A percentile compares a stretch with the other conserved stretches of the same genome.
phyloP scores from a whole-genome alignment of 2,113 vertebrate genomes.

The Chroicocephalus ridibundus region DNA sequence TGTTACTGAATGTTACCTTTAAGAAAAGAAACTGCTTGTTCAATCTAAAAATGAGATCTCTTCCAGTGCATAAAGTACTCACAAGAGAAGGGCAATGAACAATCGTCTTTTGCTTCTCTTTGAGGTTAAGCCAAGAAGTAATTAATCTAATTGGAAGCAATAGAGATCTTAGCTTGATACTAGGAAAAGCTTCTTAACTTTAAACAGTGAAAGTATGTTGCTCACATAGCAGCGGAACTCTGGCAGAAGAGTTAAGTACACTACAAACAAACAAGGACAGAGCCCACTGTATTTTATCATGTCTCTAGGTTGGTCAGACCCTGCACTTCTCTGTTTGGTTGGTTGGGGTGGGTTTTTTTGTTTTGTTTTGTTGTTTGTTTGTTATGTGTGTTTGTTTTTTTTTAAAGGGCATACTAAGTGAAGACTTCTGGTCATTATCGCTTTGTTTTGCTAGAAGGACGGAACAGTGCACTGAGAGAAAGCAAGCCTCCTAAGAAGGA shows the following conservation, averaged over 20 bases:
- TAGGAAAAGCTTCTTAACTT: not conserved
- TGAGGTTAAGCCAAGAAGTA: not conserved
- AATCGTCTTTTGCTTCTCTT: not conserved
- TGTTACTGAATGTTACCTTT: not conserved
- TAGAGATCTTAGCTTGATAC: not conserved
- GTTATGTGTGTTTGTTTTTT: not conserved
- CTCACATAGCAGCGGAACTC: not conserved
- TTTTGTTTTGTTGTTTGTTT: not conserved
- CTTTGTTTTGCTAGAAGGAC: not conserved
- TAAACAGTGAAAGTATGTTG: not conserved
- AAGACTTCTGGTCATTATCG: not conserved
- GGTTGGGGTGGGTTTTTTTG: too few relatives aligned
- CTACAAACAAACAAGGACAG: not conserved
- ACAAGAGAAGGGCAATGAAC: not conserved
- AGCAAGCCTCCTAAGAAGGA: not conserved
- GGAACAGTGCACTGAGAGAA: not conserved
- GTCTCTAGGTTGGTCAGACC: not conserved
- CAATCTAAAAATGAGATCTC: not conserved
- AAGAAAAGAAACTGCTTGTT: not conserved
- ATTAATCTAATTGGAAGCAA: not conserved
- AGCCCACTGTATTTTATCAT: accelerated
- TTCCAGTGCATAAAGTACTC: not conserved
- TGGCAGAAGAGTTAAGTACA: not conserved
- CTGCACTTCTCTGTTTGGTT: not conserved
- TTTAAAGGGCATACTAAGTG: not conserved